Base-by-base conservation (phyloP, 35 echinoderm and acorn worm genomes). In the Diadema setosum region DNA sequence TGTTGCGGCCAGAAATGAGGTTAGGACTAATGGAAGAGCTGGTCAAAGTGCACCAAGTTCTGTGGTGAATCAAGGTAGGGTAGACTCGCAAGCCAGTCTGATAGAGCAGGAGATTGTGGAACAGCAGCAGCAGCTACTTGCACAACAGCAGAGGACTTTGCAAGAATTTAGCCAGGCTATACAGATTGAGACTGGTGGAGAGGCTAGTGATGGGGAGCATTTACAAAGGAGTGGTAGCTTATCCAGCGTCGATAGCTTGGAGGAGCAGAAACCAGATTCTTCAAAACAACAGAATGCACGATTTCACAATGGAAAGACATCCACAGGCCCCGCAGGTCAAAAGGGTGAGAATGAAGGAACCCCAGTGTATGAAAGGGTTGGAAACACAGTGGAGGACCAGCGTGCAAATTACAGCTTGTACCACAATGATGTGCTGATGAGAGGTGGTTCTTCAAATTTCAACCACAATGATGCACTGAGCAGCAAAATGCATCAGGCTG, bases 241-340 rank as follows among this genome's bases (percentile, higher is more conserved):
- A 2, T 97, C 91, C 15, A 97, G 95, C 70, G 70, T 97, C 31
- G 91, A 93, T 67, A 97, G 95, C 81, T 37, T 97, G 15, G 95
- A 97, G 60, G 91, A 87, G 24, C 80, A 90, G 14, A 42, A 21
- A 24, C 29, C 9, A 12, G 40, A 78, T n/a, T n/a, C n/a, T n/a
- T n/a, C n/a, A n/a, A n/a, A n/a, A n/a, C n/a, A n/a, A n/a, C n/a
- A n/a, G n/a, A n/a, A n/a, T n/a, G n/a, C n/a, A n/a, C n/a, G n/a
- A n/a, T n/a, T n/a, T n/a, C n/a, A n/a, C n/a, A n/a, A n/a, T n/a
- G n/a, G n/a, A n/a, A n/a, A n/a, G n/a, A n/a, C n/a, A n/a, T n/a
- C n/a, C n/a, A n/a, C n/a, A n/a, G n/a, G n/a, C n/a, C n/a, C n/a
- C n/a, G n/a, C n/a, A n/a, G n/a, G n/a, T n/a, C n/a, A n/a, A n/a